A percentile compares a stretch with the other conserved stretches of the same genome.
Conservation (phyloP, 2,113 vertebrate species). For the Orycteropus afer region DNA sequence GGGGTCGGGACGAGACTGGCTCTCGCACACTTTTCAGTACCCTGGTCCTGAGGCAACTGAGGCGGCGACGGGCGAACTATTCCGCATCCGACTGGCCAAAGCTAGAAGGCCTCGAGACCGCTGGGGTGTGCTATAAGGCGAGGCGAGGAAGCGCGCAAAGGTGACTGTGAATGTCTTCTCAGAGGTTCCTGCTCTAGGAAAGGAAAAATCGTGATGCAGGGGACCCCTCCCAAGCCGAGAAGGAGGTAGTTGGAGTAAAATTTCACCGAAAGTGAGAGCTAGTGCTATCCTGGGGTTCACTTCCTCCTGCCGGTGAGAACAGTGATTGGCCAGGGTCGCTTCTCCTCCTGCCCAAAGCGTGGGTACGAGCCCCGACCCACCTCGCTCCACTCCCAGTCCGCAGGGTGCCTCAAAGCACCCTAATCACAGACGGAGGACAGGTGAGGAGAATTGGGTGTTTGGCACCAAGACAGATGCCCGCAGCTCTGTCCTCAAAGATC, state of each 20-base stretch:
- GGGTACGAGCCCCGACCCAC: not conserved
- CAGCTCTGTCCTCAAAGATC: not conserved
- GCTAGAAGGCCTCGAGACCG: constrained; percentile 32
- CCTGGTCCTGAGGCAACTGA: not conserved
- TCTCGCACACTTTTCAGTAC: not conserved
- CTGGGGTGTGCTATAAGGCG: constrained; percentile 76
- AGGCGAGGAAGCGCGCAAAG: not conserved
- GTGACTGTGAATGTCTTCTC: not conserved
- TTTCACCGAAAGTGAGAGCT: not conserved
- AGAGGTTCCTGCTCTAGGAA: not conserved
- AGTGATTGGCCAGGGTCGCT: not conserved
- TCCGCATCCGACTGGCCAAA: constrained; percentile 40
- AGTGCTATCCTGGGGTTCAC: no score
- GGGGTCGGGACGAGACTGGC: not conserved
- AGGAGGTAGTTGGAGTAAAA: not conserved
- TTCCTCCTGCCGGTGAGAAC: not conserved
- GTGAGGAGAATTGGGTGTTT: not conserved
- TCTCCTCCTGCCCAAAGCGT: not conserved
- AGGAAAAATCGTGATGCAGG: not conserved
- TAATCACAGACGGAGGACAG: not conserved
- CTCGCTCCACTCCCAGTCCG: rapidly evolving
- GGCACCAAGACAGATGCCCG: not conserved
- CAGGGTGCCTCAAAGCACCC: not conserved
- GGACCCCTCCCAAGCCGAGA: not conserved
- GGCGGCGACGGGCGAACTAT: not conserved